Base-by-base conservation (phyloP, 2,113 vertebrate genomes). In the Melierax canorus region DNA sequence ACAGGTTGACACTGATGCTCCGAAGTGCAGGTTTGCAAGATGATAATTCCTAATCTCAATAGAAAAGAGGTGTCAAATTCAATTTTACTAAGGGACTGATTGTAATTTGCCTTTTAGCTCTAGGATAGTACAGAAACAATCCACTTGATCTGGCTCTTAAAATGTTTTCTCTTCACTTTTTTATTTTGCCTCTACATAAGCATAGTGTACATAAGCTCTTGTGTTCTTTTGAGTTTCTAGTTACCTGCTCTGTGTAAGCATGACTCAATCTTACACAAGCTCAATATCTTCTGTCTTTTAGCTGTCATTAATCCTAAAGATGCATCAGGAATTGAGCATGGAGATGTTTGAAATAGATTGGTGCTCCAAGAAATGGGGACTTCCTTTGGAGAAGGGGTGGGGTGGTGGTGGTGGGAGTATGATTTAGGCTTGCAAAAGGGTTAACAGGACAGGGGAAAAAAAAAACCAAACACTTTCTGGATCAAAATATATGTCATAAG, bases 21-120 rank as follows among this genome's bases (percentile, higher is more conserved):
- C 58, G 66, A 62, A 95, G 91, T 93, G 80, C 88, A 85, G 74
- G 86, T 94, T 92, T 97, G 94, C 83, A 92, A 96, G 93, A 95
- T 96, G 81, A 76, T 96, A 93, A 97, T 98, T 96, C 93, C 78
- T 88, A 87, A 91, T 96, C 94, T 98, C 97, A 93, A 5, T 60
- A 97, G 96, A 94, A 96, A 97, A 96, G 94, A 96, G 39, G 74
- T 96, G 94, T 98, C 97, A 97, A 90, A 93, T 95, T 91, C 90
- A 94, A 48, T 98, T 97, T 98, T 94, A 81, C 86, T 62, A 38
- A 91, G 90, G 84, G 72, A 72, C 86, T 97, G 87, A 95, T 94
- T 27, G 22, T 95, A 94, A 94, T 97, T 97, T 96, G 46, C 86
- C 69, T 97, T 95, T 97, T 92, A 76, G 62, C 80, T 93, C 62